Conservation (phyloP, 2,888 invertebrate species). For the Dicranocentrus wangi region DNA sequence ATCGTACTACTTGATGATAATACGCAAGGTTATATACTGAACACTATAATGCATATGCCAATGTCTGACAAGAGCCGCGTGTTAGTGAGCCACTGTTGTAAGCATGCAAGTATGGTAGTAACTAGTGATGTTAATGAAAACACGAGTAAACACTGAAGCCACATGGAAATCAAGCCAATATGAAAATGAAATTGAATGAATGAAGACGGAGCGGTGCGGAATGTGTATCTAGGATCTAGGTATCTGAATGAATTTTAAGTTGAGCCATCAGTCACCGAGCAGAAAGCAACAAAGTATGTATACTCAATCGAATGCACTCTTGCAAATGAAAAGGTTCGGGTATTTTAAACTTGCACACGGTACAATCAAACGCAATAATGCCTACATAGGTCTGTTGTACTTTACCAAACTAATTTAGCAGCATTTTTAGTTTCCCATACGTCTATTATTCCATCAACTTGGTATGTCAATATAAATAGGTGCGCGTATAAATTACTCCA, state of each 20-base stretch:
- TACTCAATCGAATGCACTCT: too few species aligned
- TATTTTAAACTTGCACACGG: too few species aligned
- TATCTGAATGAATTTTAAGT: constrained; percentile 45
- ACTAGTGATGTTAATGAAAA: constrained; percentile 47
- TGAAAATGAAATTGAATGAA: constrained; percentile 43
- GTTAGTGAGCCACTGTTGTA: background rate
- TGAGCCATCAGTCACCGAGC: constrained; percentile 26
- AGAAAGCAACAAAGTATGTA: constrained; percentile 26
- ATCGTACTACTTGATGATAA: constrained; percentile 14
- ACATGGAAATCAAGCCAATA: constrained; percentile 55
- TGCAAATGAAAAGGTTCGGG: too few species aligned
- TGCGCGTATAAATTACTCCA: too few species aligned
- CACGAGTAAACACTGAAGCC: constrained; percentile 42
- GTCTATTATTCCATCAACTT: too few species aligned
- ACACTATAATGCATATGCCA: constrained; percentile 31
- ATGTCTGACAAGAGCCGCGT: constrained; percentile 27
- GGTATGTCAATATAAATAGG: too few species aligned
- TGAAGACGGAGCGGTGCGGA: constrained; percentile 30
- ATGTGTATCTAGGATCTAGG: background rate
- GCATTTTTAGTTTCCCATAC: too few species aligned
- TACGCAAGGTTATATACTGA: too few species aligned
- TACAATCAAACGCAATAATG: too few species aligned
- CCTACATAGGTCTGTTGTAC: too few species aligned
- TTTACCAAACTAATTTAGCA: too few species aligned
- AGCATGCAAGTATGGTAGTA: background rate